A percentile compares a stretch with the other conserved stretches of the same genome.
These are phyloP conservation scores for Drosophila nannoptera DNA, from an alignment of 1,140 invertebrate genomes.

Conservation along the genomic window DNA sequence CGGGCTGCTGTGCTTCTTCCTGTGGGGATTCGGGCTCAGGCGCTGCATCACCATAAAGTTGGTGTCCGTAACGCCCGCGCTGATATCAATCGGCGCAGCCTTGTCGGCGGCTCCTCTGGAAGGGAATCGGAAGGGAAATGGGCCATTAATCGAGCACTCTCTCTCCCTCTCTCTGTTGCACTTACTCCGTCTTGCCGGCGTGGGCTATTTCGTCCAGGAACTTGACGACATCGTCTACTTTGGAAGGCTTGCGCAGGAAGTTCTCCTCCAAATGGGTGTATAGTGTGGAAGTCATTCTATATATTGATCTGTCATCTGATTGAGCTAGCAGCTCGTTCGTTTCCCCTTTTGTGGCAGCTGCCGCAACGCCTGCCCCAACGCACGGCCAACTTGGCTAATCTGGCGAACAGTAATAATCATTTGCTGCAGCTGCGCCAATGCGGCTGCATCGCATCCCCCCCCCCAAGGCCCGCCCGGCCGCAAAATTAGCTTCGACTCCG, in stretches of 20 bases:
- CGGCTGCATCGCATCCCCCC: conserved; percentile 40
- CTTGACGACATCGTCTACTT: conserved; percentile 29
- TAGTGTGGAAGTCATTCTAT: not conserved
- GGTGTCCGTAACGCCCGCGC: conserved; percentile 22
- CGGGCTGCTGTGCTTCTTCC: conserved; percentile 5
- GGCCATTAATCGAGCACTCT: too few species aligned
- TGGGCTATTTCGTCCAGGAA: conserved; percentile 35
- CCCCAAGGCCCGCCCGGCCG: not conserved
- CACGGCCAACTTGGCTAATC: conserved; percentile 59
- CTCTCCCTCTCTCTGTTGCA: not conserved
- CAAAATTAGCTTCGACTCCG: conserved; percentile 53
- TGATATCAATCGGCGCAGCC: conserved; percentile 24
- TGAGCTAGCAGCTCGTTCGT: conserved; percentile 1
- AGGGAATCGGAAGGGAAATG: too few species aligned
- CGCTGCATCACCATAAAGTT: conserved; percentile 25
- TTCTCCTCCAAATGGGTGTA: conserved; percentile 24
- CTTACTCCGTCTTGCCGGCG: conserved; percentile 41
- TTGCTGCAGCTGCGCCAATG: conserved; percentile 56
- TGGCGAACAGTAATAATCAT: conserved; percentile 61
- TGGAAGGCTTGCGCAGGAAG: conserved; percentile 29
- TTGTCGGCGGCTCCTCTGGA: conserved; percentile 9
- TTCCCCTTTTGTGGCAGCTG: too few species aligned
- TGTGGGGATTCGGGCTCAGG: not conserved
- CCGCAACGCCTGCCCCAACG: not conserved
- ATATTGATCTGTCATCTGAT: conserved; percentile 5